Percentiles rank a stretch among this genome's conserved stretches.
Conservation (phyloP, 2,888 invertebrate genomes). For the Dromius quadrimaculatus region DNA sequence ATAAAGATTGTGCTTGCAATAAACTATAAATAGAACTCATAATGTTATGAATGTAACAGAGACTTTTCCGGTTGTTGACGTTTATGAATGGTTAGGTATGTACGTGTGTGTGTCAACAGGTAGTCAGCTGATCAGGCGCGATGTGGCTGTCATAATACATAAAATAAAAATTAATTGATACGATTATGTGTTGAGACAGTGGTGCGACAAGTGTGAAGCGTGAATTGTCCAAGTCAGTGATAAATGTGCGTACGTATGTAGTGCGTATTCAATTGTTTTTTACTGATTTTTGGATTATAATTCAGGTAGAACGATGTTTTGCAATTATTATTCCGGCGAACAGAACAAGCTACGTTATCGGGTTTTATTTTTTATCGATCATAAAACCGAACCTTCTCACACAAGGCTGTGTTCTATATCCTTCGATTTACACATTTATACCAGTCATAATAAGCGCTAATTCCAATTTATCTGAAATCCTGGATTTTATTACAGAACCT, state of each 20-base stretch:
- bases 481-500: neutral
- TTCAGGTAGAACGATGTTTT: too few relatives aligned
- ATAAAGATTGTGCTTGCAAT: too few relatives aligned
- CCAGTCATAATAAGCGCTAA: too few relatives aligned
- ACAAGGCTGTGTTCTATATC: neutral
- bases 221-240: slow-evolving; percentile 53
- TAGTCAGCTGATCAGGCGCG: slow-evolving; percentile 28
- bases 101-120: slow-evolving; percentile 10
- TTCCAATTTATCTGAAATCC: too few relatives aligned
- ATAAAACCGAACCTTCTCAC: neutral
- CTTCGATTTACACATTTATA: neutral
- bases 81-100: too few relatives aligned
- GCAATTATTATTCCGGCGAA: neutral
- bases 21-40: too few relatives aligned
- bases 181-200: slow-evolving; percentile 54
- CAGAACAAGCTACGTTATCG: slow-evolving; percentile 35
- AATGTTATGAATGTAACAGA: too few relatives aligned
- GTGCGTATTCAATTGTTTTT: neutral
- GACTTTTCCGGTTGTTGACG: too few relatives aligned
- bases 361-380: slow-evolving; percentile 30
- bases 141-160: slow-evolving; percentile 55
- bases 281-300: neutral
- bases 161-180: slow-evolving; percentile 55
- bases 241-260: slow-evolving; percentile 34
- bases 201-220: slow-evolving; percentile 52